These are phyloP conservation scores for Tetanocera ferruginea DNA, from an alignment of 2,888 invertebrate species.

Conservation along the genomic window DNA sequence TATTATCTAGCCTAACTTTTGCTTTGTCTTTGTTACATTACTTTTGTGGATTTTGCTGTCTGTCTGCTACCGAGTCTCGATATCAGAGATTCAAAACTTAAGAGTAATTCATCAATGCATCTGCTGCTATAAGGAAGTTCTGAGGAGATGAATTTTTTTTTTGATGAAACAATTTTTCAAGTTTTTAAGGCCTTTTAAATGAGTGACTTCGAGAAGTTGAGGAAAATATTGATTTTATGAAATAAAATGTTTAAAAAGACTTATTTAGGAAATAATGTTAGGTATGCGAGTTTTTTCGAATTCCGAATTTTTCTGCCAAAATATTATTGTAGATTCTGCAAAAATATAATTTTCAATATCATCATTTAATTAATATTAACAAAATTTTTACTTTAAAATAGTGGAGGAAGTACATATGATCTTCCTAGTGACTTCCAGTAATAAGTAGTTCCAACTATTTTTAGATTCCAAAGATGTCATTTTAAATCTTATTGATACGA, in stretches of 20 bases:
- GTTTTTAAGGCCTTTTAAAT: neutral
- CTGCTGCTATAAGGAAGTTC: neutral
- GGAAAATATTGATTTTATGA: neutral
- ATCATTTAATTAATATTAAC: no score
- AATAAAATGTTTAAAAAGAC: neutral
- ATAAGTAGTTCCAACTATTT: no score
- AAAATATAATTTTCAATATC: no score
- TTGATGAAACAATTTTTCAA: neutral
- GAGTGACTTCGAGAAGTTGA: neutral
- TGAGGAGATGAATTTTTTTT: neutral
- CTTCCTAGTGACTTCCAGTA: no score
- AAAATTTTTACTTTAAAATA: no score
- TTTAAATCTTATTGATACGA: no score
- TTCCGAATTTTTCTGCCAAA: no score
- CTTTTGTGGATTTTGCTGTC: neutral
- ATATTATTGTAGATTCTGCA: no score
- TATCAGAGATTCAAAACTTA: constrained; percentile 1
- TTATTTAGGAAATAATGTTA: no score
- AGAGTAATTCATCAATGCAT: constrained; percentile 12
- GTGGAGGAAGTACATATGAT: no score
- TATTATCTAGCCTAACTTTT: neutral
- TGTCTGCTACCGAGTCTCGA: neutral
- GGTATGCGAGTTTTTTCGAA: no score
- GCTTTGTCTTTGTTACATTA: neutral
- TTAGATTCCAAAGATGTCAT: no score